Evolutionary conservation across 2,888 invertebrate genomes (phyloP).

Genomic region (Ceratothoa steindachneri): DNA sequence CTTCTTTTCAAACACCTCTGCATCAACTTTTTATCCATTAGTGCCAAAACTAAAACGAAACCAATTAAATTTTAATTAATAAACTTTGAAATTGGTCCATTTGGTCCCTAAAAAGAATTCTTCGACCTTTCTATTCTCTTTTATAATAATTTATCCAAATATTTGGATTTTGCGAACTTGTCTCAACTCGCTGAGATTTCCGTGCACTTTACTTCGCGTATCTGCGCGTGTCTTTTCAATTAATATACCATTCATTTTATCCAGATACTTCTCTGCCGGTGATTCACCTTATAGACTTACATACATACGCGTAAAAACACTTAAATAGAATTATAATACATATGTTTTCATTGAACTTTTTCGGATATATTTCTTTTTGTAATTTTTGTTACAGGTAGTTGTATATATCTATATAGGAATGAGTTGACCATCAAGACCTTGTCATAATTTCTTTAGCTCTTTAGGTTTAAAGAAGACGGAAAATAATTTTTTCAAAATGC

Average conservation of each 20-base stretch:
- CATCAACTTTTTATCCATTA: constrained; percentile 14
- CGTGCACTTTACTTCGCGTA: too few species aligned
- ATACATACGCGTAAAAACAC: too few species aligned
- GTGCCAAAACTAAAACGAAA: constrained; percentile 38
- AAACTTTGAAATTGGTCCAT: constrained; percentile 37
- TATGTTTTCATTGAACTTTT: too few species aligned
- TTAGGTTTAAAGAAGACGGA: background rate
- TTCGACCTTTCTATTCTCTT: constrained; percentile 22
- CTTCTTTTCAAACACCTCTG: constrained; percentile 3
- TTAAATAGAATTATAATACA: too few species aligned
- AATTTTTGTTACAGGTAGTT: background rate
- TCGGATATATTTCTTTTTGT: background rate
- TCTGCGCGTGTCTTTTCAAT: too few species aligned
- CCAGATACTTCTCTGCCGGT: too few species aligned
- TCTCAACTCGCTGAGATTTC: too few species aligned
- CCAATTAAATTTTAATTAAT: constrained; percentile 46
- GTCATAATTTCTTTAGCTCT: too few species aligned
- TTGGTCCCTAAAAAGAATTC: background rate
- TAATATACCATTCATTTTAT: too few species aligned
- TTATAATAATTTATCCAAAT: constrained; percentile 35
- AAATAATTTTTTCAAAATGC: background rate
- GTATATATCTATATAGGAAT: too few species aligned
- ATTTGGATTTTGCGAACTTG: constrained; percentile 27
- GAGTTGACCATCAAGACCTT: too few species aligned
- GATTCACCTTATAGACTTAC: too few species aligned